phyloP scores from a whole-genome alignment of 2,888 invertebrate genomes.

The Myopa testacea region DNA sequence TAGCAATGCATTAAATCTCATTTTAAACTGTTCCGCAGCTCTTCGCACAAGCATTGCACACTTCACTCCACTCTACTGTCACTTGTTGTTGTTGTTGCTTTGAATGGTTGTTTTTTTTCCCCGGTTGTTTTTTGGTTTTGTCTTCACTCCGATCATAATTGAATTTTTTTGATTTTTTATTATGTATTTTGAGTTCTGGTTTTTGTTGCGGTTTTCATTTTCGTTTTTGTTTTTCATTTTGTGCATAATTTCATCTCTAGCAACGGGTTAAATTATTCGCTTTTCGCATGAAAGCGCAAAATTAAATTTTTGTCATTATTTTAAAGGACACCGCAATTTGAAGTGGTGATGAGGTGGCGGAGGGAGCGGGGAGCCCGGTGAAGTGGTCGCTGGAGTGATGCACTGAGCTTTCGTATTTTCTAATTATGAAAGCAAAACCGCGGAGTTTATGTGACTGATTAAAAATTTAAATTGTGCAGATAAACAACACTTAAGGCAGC shows the following conservation, averaged over 20 bases:
- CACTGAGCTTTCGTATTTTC: background rate
- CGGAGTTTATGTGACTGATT: background rate
- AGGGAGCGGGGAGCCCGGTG: background rate
- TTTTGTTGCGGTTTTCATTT: background rate
- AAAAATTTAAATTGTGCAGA: background rate
- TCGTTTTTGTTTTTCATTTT: background rate
- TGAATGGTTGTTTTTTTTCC: background rate
- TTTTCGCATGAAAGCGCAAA: slow-evolving; percentile 5
- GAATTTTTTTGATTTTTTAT: background rate
- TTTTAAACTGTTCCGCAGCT: background rate
- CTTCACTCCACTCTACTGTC: background rate
- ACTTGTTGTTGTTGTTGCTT: background rate
- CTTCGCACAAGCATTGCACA: background rate
- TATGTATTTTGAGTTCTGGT: background rate
- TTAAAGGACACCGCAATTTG: background rate
- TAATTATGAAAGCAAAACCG: slow-evolving; percentile 7
- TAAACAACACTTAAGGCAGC: background rate
- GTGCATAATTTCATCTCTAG: slow-evolving; percentile 7
- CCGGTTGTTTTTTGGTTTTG: background rate
- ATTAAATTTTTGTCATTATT: slow-evolving; percentile 18
- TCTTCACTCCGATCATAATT: background rate
- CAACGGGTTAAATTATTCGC: slow-evolving; percentile 8
- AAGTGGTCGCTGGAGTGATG: background rate
- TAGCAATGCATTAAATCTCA: background rate
- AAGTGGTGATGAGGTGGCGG: background rate